A percentile compares a stretch with the other conserved stretches of the same genome.
Evolutionary conservation across 2,797 vertebrate species (phyloP).

Genomic region (Paratrypauchen microcephalus): DNA sequence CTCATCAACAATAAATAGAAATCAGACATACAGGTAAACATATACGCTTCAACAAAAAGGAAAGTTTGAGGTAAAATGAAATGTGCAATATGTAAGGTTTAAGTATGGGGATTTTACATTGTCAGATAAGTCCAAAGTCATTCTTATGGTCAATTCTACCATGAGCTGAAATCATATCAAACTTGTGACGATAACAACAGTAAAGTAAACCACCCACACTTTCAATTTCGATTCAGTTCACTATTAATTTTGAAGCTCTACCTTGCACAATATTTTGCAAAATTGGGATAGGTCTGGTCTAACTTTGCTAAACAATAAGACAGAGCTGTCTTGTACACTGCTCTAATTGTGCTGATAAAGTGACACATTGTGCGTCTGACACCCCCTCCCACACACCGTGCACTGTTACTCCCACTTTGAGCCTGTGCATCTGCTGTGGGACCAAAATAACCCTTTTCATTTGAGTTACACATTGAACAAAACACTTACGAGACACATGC

Average conservation of each 20-base stretch:
- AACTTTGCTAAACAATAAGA: constrained; percentile 23
- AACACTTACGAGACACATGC: constrained; percentile 28
- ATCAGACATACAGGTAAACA: no score
- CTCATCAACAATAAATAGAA: no score
- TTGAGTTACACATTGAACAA: background rate
- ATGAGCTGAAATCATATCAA: no score
- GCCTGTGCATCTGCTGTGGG: constrained; percentile 44
- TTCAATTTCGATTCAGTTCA: no score
- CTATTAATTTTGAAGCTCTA: background rate
- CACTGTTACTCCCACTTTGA: constrained; percentile 3
- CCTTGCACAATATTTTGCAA: background rate
- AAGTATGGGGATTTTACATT: no score
- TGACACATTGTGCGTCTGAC: constrained; percentile 40
- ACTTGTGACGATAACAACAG: no score
- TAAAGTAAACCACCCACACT: no score
- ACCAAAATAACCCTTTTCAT: constrained; percentile 52
- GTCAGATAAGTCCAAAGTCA: no score
- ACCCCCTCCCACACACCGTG: constrained; percentile 11
- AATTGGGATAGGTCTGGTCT: background rate
- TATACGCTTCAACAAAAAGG: no score
- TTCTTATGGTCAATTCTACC: no score
- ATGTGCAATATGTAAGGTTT: no score
- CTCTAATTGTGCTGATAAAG: constrained; percentile 49
- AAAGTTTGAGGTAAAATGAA: no score
- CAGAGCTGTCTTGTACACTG: constrained; percentile 22